Conservation (phyloP, 1,140 invertebrate species). For the Drosophila ogumai region DNA sequence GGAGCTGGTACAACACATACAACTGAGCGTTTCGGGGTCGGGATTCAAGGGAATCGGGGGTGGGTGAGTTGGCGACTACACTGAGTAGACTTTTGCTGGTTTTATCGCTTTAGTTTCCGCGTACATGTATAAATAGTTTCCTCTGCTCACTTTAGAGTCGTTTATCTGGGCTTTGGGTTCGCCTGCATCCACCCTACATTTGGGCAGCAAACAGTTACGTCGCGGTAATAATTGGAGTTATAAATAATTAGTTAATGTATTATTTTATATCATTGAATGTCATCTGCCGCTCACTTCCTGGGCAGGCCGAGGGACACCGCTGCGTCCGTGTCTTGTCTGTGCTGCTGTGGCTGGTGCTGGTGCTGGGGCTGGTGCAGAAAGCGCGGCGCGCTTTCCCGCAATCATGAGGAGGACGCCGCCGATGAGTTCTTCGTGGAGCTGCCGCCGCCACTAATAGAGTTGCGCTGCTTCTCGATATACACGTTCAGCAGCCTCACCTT, state of each 20-base stretch:
- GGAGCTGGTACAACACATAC: slow-evolving; percentile 37
- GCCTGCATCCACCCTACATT: slow-evolving; percentile 36
- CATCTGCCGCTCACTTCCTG: slow-evolving; percentile 40
- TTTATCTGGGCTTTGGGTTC: slow-evolving; percentile 21
- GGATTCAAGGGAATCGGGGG: background rate
- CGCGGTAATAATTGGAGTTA: slow-evolving; percentile 56
- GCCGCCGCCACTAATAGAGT: slow-evolving; percentile 51
- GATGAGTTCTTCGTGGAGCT: slow-evolving; percentile 81
- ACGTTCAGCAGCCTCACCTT: slow-evolving; percentile 86
- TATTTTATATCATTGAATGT: slow-evolving; percentile 67
- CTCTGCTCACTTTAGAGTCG: slow-evolving; percentile 24
- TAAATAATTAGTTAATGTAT: slow-evolving; percentile 68
- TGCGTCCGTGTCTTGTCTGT: slow-evolving; percentile 59
- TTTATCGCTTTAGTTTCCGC: slow-evolving; percentile 28
- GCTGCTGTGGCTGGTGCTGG: slow-evolving; percentile 36
- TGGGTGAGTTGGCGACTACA: slow-evolving; percentile 27
- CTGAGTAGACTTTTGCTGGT: slow-evolving; percentile 26
- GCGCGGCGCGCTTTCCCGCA: slow-evolving; percentile 42
- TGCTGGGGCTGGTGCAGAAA: slow-evolving; percentile 23
- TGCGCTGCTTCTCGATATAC: slow-evolving; percentile 80
- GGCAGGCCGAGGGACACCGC: slow-evolving; percentile 36
- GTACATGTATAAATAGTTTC: slow-evolving; percentile 44
- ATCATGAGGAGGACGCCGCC: slow-evolving; percentile 82
- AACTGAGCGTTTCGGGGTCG: slow-evolving; percentile 24
- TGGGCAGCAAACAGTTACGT: slow-evolving; percentile 62